Percentiles rank a stretch among this genome's conserved stretches.
Evolutionary conservation across 2,797 vertebrate species (phyloP).

Genomic region (Syncerus caffer): DNA sequence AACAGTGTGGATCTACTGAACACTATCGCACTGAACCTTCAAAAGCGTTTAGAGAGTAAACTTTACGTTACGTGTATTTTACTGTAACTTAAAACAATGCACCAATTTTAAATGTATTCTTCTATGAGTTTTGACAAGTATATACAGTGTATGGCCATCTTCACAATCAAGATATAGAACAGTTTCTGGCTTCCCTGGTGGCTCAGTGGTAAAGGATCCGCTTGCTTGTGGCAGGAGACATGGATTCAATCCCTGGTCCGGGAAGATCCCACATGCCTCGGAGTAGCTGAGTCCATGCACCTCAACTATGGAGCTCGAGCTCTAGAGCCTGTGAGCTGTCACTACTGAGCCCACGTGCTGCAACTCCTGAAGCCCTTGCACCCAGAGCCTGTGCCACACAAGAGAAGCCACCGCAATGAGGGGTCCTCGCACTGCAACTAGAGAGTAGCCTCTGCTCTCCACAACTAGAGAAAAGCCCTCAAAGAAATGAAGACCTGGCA

Average conservation of each 20-base stretch:
- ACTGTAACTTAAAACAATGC: neutral
- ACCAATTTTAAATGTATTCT: neutral
- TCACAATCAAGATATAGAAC: neutral
- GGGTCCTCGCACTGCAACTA: accelerated
- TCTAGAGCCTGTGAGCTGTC: neutral
- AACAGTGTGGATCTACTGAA: neutral
- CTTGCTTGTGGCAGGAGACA: neutral
- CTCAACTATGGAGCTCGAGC: neutral
- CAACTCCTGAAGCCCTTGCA: neutral
- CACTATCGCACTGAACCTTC: neutral
- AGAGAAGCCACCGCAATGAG: neutral
- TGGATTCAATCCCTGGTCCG: neutral
- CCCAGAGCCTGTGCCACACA: neutral
- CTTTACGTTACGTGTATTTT: neutral
- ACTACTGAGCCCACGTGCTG: neutral
- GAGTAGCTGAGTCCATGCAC: neutral
- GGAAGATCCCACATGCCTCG: neutral
- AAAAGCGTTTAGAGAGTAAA: neutral
- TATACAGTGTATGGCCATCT: neutral
- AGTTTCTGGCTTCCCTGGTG: neutral
- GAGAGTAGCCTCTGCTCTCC: neutral
- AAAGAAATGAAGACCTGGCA: neutral
- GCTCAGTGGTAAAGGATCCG: neutral
- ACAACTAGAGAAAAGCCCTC: neutral
- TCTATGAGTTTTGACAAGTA: neutral